Percentiles rank a stretch among this genome's conserved stretches.
Conservation (phyloP, 2,888 invertebrate species). For the Drosophila fungiperda region DNA sequence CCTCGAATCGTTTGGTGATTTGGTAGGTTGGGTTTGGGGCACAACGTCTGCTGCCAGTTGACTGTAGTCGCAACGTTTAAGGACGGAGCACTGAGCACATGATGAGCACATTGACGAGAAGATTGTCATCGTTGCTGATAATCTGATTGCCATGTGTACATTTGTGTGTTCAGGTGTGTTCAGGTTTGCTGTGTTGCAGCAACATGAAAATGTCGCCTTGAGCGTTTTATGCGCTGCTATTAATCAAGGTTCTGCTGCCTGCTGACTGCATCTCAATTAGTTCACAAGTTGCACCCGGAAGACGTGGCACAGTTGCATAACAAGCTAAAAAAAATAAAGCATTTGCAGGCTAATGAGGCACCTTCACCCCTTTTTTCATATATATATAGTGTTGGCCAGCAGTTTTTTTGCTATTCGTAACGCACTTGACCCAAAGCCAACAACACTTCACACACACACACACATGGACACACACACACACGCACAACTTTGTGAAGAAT, state of each 20-base stretch:
- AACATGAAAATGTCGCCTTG: constrained; percentile 27
- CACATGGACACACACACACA: constrained; percentile 3
- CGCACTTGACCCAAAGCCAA: constrained; percentile 67
- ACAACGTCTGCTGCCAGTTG: constrained; percentile 23
- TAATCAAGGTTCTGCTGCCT: constrained; percentile 10
- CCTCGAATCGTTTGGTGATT: constrained; percentile 20
- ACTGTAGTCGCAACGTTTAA: constrained; percentile 21
- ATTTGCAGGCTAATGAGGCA: constrained; percentile 58
- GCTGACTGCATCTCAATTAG: constrained; percentile 46
- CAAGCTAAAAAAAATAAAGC: constrained; percentile 14
- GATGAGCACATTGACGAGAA: constrained; percentile 52
- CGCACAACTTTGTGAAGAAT: constrained; percentile 9
- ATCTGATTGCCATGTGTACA: constrained; percentile 73
- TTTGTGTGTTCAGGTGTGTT: constrained; percentile 37
- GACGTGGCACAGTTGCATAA: constrained; percentile 42
- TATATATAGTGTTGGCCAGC: background rate
- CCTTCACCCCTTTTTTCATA: constrained; percentile 56
- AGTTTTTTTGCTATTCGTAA: constrained; percentile 10
- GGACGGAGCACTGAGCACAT: constrained; percentile 47
- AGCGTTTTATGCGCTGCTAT: constrained; percentile 35
- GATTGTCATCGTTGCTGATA: constrained; percentile 42
- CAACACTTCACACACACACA: constrained; percentile 18
- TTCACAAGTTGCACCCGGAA: constrained; percentile 26
- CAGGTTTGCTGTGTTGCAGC: constrained; percentile 19
- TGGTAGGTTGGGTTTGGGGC: background rate